A percentile compares a stretch with the other conserved stretches of the same genome.
These are phyloP conservation scores for Anodontia alba DNA, from an alignment of 2,888 invertebrate genomes.

Conservation along the genomic window DNA sequence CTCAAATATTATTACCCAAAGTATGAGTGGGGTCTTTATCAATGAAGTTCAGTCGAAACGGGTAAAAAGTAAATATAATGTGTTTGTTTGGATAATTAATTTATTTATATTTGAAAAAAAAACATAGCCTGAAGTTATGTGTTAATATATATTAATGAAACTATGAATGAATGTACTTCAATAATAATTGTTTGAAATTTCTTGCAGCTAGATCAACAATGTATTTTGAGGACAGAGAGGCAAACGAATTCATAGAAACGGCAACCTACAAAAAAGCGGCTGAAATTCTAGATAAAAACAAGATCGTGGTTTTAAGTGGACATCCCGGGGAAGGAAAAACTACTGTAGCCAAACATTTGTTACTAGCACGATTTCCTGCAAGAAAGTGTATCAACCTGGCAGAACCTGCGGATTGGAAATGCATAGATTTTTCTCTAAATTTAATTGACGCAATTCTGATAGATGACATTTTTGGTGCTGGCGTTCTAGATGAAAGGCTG, in stretches of 20 bases:
- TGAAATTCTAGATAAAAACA: slow-evolving; percentile 17
- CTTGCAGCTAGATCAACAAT: slow-evolving; percentile 32
- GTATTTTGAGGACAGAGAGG: slow-evolving; percentile 25
- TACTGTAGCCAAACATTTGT: slow-evolving; percentile 35
- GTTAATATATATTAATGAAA: too few species aligned
- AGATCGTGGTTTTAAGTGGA: slow-evolving; percentile 40
- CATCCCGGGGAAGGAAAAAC: slow-evolving; percentile 55
- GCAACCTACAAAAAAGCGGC: slow-evolving; percentile 25
- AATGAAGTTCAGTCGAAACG: too few species aligned
- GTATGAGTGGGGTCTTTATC: too few species aligned
- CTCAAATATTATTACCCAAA: too few species aligned
- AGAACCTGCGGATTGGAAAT: slow-evolving; percentile 43
- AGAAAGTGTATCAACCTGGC: slow-evolving; percentile 35
- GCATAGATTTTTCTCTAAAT: slow-evolving; percentile 32
- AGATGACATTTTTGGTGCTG: slow-evolving; percentile 51
- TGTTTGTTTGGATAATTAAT: too few species aligned
- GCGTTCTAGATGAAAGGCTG: slow-evolving; percentile 38
- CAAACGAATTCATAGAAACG: slow-evolving; percentile 27
- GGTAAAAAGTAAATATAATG: too few species aligned
- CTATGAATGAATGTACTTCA: too few species aligned
- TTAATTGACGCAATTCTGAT: slow-evolving; percentile 27
- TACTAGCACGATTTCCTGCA: neutral
- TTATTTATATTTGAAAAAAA: too few species aligned
- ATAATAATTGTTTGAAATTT: too few species aligned
- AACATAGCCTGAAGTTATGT: too few species aligned